These are phyloP conservation scores for Gobiocypris rarus DNA, from an alignment of 2,113 vertebrate genomes.

Conservation along the genomic window DNA sequence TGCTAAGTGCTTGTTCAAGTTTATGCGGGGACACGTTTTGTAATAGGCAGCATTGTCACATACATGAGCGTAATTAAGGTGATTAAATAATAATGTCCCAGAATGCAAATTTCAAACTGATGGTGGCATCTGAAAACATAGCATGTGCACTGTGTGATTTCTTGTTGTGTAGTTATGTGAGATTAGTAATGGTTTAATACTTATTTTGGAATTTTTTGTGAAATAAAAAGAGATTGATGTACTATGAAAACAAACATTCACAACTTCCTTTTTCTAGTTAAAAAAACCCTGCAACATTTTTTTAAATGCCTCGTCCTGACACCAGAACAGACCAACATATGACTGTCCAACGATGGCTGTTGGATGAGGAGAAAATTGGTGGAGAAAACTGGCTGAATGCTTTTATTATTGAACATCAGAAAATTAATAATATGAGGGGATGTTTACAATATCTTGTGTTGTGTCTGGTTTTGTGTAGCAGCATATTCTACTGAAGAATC, in stretches of 20 bases:
- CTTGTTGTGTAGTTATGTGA: not conserved
- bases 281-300: not conserved
- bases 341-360: not conserved
- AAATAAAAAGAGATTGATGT: not conserved
- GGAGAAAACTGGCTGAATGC: not conserved
- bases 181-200: not conserved
- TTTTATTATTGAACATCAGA: constrained; percentile 1
- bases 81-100: constrained; percentile 54
- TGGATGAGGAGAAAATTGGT: not conserved
- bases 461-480: not conserved
- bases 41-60: constrained; percentile 43
- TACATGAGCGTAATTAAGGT: constrained; percentile 49
- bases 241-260: not conserved
- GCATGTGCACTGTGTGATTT: constrained; percentile 4
- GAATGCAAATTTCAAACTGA: constrained; percentile 50
- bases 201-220: not conserved
- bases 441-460: not conserved
- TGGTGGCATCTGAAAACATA: constrained; percentile 24
- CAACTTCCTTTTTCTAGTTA: not conserved
- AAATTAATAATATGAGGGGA: not conserved
- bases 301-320: not conserved
- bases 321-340: not conserved
- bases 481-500: not conserved
- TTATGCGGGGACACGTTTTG: constrained; percentile 29
- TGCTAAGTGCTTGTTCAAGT: constrained; percentile 40